Conservation (phyloP, 2,888 invertebrate genomes). For the Bimastos eiseni region DNA sequence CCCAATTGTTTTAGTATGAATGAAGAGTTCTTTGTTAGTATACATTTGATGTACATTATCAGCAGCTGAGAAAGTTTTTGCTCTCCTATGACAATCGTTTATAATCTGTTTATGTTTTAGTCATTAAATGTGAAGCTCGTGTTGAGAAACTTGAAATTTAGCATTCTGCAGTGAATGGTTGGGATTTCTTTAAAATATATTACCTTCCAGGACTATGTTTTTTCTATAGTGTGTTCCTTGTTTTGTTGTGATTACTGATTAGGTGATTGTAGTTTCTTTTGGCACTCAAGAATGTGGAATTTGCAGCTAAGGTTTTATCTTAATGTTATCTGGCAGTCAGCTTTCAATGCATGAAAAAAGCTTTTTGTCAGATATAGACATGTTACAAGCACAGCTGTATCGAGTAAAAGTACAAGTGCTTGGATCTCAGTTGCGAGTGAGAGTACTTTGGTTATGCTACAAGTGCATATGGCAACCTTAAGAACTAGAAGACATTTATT, state of each 20-base stretch:
- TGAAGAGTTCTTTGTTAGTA: neutral
- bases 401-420: no score
- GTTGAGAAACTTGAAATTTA: neutral
- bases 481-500: no score
- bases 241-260: neutral
- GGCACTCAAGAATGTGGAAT: no score
- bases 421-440: no score
- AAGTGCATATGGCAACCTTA: no score
- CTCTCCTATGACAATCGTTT: neutral
- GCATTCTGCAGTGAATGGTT: neutral
- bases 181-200: neutral
- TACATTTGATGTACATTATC: neutral
- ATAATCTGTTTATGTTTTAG: neutral
- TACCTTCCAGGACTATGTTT: neutral
- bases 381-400: no score
- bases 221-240: neutral
- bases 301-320: no score
- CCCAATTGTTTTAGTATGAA: neutral
- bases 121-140: neutral
- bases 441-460: no score
- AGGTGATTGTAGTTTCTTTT: no score
- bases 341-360: no score
- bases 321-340: no score
- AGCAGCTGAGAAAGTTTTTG: neutral
- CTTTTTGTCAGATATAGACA: no score